These are phyloP conservation scores for Drosophila mayri DNA, from an alignment of 1,140 invertebrate genomes.

Conservation along the genomic window DNA sequence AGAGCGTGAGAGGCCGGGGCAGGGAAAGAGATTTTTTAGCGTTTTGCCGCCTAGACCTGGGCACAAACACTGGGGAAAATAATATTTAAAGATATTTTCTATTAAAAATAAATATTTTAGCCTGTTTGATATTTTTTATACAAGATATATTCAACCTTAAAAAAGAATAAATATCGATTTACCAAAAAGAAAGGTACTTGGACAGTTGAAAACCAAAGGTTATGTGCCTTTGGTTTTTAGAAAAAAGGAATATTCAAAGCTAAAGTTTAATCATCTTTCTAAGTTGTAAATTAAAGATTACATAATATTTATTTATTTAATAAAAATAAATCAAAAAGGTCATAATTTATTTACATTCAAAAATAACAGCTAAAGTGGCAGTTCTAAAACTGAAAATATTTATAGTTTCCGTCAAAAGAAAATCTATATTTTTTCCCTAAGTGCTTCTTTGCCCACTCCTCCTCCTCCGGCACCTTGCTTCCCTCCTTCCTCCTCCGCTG, in stretches of 20 bases:
- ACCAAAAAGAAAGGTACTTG: neutral
- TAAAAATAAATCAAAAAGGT: neutral
- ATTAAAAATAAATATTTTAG: no score
- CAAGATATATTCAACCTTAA: neutral
- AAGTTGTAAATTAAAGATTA: no score
- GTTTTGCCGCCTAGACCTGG: conserved; percentile 65
- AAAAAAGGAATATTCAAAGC: neutral
- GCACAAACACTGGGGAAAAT: conserved; percentile 3
- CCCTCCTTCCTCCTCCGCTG: neutral
- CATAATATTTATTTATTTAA: neutral
- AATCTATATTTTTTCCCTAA: neutral
- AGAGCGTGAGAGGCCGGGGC: conserved; percentile 30
- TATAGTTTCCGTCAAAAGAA: neutral
- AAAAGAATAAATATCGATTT: neutral
- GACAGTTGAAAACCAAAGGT: no score
- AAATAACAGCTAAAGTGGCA: no score
- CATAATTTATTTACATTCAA: no score
- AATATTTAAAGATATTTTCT: no score
- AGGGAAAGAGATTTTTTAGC: conserved; percentile 68
- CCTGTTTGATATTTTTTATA: neutral
- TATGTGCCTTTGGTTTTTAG: neutral
- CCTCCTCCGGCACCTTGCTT: neutral
- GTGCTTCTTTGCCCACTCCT: neutral
- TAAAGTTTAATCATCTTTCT: no score
- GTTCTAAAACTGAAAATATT: no score